Conservation (phyloP, 2,797 vertebrate species). For the Natrix natrix region DNA sequence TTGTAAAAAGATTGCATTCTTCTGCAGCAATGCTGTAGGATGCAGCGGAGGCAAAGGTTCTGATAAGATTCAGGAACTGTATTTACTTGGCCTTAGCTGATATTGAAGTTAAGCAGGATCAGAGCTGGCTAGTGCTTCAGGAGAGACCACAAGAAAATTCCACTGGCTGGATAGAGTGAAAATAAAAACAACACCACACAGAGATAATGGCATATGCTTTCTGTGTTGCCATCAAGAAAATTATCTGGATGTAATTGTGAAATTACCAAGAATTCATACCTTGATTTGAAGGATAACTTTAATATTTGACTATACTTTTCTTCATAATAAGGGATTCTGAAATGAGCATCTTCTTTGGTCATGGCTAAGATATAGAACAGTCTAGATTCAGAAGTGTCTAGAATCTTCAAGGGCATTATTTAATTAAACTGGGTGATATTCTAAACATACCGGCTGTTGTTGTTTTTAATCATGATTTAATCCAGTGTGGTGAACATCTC, state of each 20-base stretch:
- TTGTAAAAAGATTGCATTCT: background rate
- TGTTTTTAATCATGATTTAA: background rate
- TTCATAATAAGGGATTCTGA: background rate
- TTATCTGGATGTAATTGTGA: background rate
- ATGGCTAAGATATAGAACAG: background rate
- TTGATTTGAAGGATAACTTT: background rate
- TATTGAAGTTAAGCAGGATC: background rate
- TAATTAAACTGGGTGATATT: slow-evolving; percentile 59
- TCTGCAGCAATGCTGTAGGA: background rate
- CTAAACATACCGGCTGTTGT: background rate
- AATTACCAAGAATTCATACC: background rate
- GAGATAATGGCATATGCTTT: background rate
- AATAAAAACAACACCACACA: background rate
- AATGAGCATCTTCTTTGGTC: background rate
- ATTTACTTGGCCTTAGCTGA: background rate
- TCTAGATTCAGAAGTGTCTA: slow-evolving; percentile 54
- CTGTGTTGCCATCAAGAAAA: background rate
- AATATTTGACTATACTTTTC: background rate
- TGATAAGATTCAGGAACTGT: background rate
- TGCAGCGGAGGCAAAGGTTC: background rate
- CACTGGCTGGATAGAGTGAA: background rate
- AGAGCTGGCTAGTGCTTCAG: background rate
- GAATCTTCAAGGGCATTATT: slow-evolving; percentile 50
- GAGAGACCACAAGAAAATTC: background rate
- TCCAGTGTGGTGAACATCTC: background rate